Evolutionary conservation across 2,113 vertebrate genomes (phyloP).

Genomic region (Myiagra hebetior): DNA sequence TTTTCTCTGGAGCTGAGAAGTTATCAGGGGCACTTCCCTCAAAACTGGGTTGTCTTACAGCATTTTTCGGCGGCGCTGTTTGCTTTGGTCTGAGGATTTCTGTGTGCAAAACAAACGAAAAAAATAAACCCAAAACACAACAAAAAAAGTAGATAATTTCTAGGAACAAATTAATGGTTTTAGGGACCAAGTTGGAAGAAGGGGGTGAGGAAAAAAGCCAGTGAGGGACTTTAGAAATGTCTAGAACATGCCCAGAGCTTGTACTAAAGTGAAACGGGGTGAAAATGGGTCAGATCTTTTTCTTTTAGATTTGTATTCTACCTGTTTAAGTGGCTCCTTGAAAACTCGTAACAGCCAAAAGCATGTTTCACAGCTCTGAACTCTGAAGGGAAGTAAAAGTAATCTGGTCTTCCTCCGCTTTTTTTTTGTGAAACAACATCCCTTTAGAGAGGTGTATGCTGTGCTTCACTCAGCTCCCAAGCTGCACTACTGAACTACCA

Average conservation of each 20-base stretch:
- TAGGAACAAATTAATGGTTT: slow-evolving; percentile 5
- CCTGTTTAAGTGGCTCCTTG: not conserved
- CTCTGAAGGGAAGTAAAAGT: not conserved
- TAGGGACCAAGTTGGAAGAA: not conserved
- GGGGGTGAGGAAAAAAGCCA: not conserved
- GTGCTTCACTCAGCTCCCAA: not conserved
- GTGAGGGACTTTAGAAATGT: not conserved
- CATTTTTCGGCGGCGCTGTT: not conserved
- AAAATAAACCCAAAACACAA: not conserved
- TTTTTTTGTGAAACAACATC: not conserved
- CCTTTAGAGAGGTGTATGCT: not conserved
- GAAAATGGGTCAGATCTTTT: not conserved
- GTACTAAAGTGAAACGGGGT: not conserved
- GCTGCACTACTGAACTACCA: not conserved
- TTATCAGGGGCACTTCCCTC: not conserved
- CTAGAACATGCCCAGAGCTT: not conserved
- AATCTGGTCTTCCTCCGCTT: not conserved
- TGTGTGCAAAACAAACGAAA: not conserved
- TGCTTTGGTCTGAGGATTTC: not conserved
- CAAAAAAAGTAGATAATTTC: not conserved
- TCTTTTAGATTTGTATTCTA: not conserved
- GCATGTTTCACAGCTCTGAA: not conserved
- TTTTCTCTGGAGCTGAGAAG: not conserved
- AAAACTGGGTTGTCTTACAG: not conserved
- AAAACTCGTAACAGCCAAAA: not conserved